Conservation (phyloP, 2,888 invertebrate genomes). For the Drosophila robusta region DNA sequence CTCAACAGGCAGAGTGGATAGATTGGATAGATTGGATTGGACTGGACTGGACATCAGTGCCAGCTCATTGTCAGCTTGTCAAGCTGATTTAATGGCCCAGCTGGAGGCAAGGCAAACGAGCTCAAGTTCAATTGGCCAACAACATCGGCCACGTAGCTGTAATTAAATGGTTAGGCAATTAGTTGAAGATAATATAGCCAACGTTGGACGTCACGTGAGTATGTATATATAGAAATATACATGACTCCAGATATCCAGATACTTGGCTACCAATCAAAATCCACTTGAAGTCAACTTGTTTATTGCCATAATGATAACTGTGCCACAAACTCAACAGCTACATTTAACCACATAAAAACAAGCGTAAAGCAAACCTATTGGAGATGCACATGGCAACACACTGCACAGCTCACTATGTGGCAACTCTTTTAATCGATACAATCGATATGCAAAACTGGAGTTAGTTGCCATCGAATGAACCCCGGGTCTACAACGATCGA, state of each 20-base stretch:
- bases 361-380: neutral
- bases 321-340: neutral
- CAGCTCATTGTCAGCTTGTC: conserved; percentile 46
- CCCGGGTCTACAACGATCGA: too few relatives aligned
- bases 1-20: conserved; percentile 14
- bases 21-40: neutral
- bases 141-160: conserved; percentile 42
- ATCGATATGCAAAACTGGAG: too few relatives aligned
- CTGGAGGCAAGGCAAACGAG: conserved; percentile 20
- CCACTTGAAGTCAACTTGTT: conserved; percentile 50
- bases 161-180: conserved; percentile 69
- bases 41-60: conserved; percentile 11
- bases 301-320: conserved; percentile 26
- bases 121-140: conserved; percentile 25
- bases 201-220: conserved; percentile 12
- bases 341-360: neutral
- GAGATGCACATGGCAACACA: too few relatives aligned
- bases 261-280: conserved; percentile 43
- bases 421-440: too few relatives aligned
- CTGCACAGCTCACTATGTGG: too few relatives aligned
- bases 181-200: conserved; percentile 48
- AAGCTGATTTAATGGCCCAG: conserved; percentile 61
- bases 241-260: neutral
- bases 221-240: neutral
- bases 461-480: too few relatives aligned